Conservation (phyloP, 2,113 vertebrate species). For the Oreochromis aureus region DNA sequence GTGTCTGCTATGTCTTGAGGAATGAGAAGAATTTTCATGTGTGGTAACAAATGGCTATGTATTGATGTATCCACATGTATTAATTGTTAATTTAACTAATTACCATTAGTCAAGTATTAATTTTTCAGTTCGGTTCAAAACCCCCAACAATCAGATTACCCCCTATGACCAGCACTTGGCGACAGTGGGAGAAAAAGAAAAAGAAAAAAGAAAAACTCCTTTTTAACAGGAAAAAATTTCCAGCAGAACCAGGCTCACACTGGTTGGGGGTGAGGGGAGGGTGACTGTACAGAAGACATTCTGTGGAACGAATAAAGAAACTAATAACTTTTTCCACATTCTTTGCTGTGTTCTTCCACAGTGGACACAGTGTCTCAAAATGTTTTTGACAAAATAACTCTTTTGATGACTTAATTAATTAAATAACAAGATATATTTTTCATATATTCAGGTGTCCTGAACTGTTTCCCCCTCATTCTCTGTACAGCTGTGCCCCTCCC, state of each 20-base stretch:
- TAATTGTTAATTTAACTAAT: not conserved
- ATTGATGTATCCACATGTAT: not conserved
- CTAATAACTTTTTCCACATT: not conserved
- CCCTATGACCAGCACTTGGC: rapidly evolving
- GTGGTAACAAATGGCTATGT: not conserved
- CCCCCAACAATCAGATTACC: not conserved
- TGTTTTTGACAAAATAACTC: not conserved
- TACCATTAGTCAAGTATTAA: not conserved
- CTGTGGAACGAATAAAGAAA: not conserved
- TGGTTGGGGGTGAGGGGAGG: not conserved
- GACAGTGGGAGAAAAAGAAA: rapidly evolving
- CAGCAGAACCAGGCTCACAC: not conserved
- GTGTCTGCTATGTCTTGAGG: not conserved
- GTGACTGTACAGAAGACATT: not conserved
- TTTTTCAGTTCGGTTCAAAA: not conserved
- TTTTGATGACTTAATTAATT: not conserved
- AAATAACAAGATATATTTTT: not conserved
- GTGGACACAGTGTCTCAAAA: not conserved
- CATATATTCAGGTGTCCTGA: not conserved
- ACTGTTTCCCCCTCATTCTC: not conserved
- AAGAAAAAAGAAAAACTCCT: not conserved
- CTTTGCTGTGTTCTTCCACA: not conserved
- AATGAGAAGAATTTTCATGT: not conserved
- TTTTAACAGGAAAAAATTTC: not conserved
- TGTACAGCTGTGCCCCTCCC: not conserved